Base-by-base conservation (phyloP, 1,140 invertebrate species). In the Pogonus chalceus region DNA sequence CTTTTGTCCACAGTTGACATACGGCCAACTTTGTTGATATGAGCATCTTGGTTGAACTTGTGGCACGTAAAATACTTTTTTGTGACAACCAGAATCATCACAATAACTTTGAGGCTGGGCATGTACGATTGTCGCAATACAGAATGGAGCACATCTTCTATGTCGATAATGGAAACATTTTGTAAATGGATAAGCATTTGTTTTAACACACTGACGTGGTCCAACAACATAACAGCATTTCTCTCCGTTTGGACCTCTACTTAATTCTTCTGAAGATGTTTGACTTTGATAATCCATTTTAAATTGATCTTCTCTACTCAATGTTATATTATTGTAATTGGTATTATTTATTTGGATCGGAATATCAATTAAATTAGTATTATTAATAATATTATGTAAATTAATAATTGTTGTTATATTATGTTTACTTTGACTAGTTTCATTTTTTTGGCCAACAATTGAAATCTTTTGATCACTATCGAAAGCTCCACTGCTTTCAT, bases 371-470 rank as follows among this genome's bases (percentile, higher is more conserved):
- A 65, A 10, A 49, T 69, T 66, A 0, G 67, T 67, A 39, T 63
- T 65, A 39, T 69, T 69, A 18, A 69, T 61, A 9, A 61, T 49
- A 49, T 66, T 69, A 16, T 67, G 63, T 35, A 69, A 53, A 53
- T 66, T 61, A 1, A 69, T 69, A 1, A 69, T 57, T 2, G 65
- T 69, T 0, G 65, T 69, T 14, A 67, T 65, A 52, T 68, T 68
- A 24, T 59, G 65, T 4, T 4, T 14, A 31, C 10, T 48, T 50
- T 0, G 21, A 35, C 22, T 52, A 12, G 9, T 35, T 12, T 12
- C 14, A 31, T 52, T 52, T 4, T 23, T 20, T 20, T 35, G 9
- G 26, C n/a, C 51, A 16, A 12, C 37, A 43, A 10, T 10, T 52
- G 54, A 18, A n/a, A n/a, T n/a, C n/a, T n/a, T n/a, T n/a, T 39